Base-by-base conservation (phyloP, 2,888 invertebrate genomes). In the Drosophila villosipedis region DNA sequence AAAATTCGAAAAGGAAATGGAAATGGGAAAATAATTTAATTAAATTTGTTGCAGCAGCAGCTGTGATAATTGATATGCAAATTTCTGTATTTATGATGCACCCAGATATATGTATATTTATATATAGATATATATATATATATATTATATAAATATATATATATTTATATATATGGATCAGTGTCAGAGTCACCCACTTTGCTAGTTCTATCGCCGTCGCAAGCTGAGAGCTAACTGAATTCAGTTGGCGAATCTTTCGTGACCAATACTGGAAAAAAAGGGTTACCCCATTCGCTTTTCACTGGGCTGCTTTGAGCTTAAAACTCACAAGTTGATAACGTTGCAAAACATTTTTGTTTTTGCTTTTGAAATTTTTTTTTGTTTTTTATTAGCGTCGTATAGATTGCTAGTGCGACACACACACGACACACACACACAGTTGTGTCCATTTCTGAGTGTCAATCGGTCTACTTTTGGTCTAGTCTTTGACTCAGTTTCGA, bases 181-280 rank as follows among this genome's bases (percentile, higher is more conserved):
- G 35, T 37, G 22, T 16, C 67, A 43, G 66, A 72, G 53, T 53
- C 60, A 73, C 52, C 63, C 47, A 54, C 57, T 66, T 52, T 49
- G 30, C 12, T 57, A 57, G 83, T 76, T 87, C 78, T 82, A 68
- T 55, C 72, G 41, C 43, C 33, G 78, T 76, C 70, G 83, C 61
- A 59, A 73, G 73, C 71, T 68, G 75, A 78, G 76, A 76, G 73
- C 75, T 58, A 88, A 86, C 85, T 86, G 85, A 85, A 76, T 83
- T 75, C 68, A 67, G 69, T 73, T 75, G 68, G 80, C 78, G 57
- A 73, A 89, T 83, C 86, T 89, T 75, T 61, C 47, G 68, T 66
- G 64, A 49, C 53, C 49, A 68, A 58, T 52, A 68, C 72, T 68
- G 53, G 58, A 71, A 84, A 57, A 9, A n/a, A 85, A 70, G 73